Evolutionary conservation across 2,113 vertebrate genomes (phyloP).

Genomic region (Donacobius atricapilla): DNA sequence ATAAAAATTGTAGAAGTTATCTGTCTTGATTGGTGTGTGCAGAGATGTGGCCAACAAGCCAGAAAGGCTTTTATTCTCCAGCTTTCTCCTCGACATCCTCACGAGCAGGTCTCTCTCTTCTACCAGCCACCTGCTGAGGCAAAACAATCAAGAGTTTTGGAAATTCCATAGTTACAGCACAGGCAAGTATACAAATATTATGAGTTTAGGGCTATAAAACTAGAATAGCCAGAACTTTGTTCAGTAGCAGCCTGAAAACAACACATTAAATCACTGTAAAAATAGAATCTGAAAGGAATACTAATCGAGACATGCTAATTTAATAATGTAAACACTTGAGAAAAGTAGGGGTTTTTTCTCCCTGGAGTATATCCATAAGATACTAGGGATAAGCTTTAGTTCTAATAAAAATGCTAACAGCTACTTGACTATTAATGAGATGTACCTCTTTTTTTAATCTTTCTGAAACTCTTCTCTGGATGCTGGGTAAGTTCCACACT

Average conservation of each 20-base stretch:
- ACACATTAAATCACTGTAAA: neutral
- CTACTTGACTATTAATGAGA: neutral
- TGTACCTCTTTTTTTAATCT: neutral
- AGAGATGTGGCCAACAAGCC: slow-evolving; percentile 81
- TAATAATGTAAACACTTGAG: neutral
- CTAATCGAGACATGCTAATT: neutral
- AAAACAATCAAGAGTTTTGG: neutral
- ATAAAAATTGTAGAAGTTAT: slow-evolving; percentile 82
- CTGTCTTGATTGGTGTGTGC: slow-evolving; percentile 81
- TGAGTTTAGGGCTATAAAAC: neutral
- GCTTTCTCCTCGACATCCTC: slow-evolving; percentile 78
- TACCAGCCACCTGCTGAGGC: slow-evolving; percentile 9
- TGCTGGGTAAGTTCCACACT: neutral
- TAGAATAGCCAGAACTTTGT: neutral
- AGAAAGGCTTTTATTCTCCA: slow-evolving; percentile 80
- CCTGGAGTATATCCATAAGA: neutral
- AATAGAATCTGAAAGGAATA: neutral
- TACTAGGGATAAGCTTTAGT: neutral
- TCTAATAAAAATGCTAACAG: neutral
- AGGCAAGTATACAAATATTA: neutral
- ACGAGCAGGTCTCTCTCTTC: neutral
- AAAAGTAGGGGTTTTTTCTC: neutral
- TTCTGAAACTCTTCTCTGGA: neutral
- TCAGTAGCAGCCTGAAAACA: neutral
- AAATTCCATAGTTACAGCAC: neutral